These are phyloP conservation scores for Montipora foliosa DNA, from an alignment of 64 coral and sea anemone species.

Conservation along the genomic window DNA sequence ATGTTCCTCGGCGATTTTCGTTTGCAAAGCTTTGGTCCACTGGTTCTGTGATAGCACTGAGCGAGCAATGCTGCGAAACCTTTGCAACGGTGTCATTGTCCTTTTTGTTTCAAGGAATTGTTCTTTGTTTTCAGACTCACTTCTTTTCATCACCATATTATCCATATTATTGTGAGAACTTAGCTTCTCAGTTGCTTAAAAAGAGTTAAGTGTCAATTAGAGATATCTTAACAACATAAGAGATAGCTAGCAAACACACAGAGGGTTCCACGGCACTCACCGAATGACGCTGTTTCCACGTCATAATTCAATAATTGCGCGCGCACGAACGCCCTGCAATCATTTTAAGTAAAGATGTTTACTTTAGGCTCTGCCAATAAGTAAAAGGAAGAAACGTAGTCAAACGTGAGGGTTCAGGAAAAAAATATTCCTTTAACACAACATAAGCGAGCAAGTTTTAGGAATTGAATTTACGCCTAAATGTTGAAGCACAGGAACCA, in stretches of 20 bases:
- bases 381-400: too few species aligned
- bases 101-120: background rate
- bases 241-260: too few species aligned
- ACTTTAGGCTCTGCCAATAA: too few species aligned
- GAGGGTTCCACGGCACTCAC: too few species aligned
- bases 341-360: background rate
- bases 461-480: too few species aligned
- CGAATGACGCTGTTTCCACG: background rate
- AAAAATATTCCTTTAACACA: too few species aligned
- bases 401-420: too few species aligned
- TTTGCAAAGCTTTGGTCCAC: constrained; percentile 62
- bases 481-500: too few species aligned
- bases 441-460: too few species aligned
- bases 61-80: constrained; percentile 55
- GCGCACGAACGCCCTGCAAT: background rate
- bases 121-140: background rate
- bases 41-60: constrained; percentile 40
- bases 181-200: background rate
- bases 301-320: constrained; percentile 31
- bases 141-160: background rate
- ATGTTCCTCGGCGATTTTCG: constrained; percentile 58
- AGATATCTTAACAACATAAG: background rate
- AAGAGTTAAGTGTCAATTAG: constrained; percentile 28
- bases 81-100: constrained; percentile 27
- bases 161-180: too few species aligned